A percentile compares a stretch with the other conserved stretches of the same genome.
Conservation (phyloP, 2,113 vertebrate genomes). For the Thinocorus orbignyianus region DNA sequence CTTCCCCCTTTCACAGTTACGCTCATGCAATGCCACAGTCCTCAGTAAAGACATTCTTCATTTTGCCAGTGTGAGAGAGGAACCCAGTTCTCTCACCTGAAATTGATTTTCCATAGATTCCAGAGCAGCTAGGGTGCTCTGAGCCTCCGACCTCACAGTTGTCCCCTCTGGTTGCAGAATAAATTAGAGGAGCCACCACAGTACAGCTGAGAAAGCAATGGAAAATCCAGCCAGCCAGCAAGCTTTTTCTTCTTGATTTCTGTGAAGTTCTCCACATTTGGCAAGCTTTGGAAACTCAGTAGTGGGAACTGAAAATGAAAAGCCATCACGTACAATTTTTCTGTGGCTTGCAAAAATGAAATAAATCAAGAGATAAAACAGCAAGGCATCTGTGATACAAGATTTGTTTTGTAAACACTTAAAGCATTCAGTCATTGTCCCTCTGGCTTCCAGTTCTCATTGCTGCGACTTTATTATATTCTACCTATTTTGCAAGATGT, state of each 20-base stretch:
- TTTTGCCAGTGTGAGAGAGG: background rate
- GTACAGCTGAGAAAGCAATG: conserved; percentile 49
- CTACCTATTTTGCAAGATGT: background rate
- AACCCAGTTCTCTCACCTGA: background rate
- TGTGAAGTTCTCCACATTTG: conserved; percentile 29
- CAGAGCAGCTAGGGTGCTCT: background rate
- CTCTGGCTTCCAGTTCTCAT: background rate
- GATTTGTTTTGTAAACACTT: background rate
- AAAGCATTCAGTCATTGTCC: background rate
- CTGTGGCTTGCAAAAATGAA: conserved; percentile 15
- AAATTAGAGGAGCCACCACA: background rate
- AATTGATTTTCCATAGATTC: background rate
- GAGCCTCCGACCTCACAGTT: background rate
- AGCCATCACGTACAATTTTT: conserved; percentile 43
- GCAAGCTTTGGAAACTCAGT: background rate
- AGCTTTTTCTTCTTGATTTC: conserved; percentile 26
- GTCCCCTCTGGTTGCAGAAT: background rate
- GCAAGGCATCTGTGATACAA: background rate
- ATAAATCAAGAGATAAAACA: conserved; percentile 57
- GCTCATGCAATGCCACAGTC: background rate
- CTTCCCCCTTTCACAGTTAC: background rate
- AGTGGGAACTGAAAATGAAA: conserved; percentile 44
- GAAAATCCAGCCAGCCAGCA: conserved; percentile 46
- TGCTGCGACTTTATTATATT: background rate
- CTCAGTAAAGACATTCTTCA: background rate